Conservation (phyloP, 2,797 vertebrate species). For the Peromyscus nudipes region DNA sequence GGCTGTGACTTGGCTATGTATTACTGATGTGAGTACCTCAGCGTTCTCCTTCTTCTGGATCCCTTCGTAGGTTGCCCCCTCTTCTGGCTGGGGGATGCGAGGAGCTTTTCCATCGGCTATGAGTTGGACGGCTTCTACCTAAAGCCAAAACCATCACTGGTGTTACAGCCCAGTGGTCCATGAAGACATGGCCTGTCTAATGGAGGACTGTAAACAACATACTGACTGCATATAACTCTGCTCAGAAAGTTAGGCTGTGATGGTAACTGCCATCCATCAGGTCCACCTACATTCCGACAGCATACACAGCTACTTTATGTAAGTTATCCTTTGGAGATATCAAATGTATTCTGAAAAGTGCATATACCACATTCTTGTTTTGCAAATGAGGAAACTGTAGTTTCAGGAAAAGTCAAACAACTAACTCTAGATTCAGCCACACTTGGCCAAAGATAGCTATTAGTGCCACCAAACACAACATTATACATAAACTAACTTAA, state of each 20-base stretch:
- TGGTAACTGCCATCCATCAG: neutral
- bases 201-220: neutral
- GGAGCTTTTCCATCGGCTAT: conserved; percentile 96
- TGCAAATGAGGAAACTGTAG: neutral
- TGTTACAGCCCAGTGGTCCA: neutral
- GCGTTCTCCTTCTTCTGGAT: conserved; percentile 98
- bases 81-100: conserved; percentile 92
- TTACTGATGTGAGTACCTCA: conserved; percentile 87
- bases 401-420: neutral
- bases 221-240: neutral
- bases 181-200: neutral
- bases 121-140: conserved; percentile 97
- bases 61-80: conserved; percentile 97
- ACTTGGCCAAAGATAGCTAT: neutral
- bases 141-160: conserved; percentile 52
- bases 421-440: neutral
- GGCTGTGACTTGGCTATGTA: neutral
- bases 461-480: too few relatives aligned
- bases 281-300: neutral
- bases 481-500: neutral
- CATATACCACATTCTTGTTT: neutral
- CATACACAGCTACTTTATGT: neutral
- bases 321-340: neutral
- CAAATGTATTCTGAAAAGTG: neutral
- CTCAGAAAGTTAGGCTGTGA: neutral